Evolutionary conservation across 2,797 vertebrate genomes (phyloP).

Genomic region (Thaleichthys pacificus): DNA sequence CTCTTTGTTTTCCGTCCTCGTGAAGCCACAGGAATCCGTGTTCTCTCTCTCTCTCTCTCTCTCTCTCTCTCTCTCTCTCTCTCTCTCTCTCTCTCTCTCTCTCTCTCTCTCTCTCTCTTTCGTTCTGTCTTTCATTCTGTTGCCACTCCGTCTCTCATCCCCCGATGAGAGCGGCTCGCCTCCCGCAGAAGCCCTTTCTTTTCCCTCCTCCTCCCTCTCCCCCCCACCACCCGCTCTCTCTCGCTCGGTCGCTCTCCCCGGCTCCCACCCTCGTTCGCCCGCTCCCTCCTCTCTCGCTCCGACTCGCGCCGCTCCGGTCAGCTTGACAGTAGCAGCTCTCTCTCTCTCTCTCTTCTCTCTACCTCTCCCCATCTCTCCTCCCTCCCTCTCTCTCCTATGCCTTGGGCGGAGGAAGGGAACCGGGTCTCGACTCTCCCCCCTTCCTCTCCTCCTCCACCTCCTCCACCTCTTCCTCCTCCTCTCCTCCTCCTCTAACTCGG

Average conservation of each 20-base stretch:
- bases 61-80: constrained; percentile 14
- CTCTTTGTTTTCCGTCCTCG: too few species aligned
- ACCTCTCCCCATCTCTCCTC: constrained; percentile 25
- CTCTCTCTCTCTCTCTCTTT: constrained; percentile 27
- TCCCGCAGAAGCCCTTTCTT: constrained; percentile 37
- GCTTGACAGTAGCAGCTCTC: constrained; percentile 15
- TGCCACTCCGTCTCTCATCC: constrained; percentile 31
- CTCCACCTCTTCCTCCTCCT: constrained; percentile 39
- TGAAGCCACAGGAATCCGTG: constrained; percentile 21
- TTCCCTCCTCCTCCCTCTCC: constrained; percentile 14
- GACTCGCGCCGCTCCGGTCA: constrained; percentile 8
- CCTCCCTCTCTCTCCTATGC: constrained; percentile 48
- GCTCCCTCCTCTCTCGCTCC: constrained; percentile 23
- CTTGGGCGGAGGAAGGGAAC: constrained; percentile 49
- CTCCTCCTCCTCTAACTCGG: constrained; percentile 46
- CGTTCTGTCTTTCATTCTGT: constrained; percentile 47
- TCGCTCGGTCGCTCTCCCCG: constrained; percentile 13
- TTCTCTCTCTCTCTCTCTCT: constrained; percentile 23
- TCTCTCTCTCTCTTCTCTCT: constrained; percentile 24
- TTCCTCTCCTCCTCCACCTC: constrained; percentile 25
- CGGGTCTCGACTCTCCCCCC: constrained; percentile 40
- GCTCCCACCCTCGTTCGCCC: constrained; percentile 16
- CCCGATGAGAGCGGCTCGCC: constrained; percentile 32
- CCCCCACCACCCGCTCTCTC: neutral
- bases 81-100: constrained; percentile 23